Conservation (phyloP, 2,797 vertebrate genomes). For the Pseudochirops corinnae region DNA sequence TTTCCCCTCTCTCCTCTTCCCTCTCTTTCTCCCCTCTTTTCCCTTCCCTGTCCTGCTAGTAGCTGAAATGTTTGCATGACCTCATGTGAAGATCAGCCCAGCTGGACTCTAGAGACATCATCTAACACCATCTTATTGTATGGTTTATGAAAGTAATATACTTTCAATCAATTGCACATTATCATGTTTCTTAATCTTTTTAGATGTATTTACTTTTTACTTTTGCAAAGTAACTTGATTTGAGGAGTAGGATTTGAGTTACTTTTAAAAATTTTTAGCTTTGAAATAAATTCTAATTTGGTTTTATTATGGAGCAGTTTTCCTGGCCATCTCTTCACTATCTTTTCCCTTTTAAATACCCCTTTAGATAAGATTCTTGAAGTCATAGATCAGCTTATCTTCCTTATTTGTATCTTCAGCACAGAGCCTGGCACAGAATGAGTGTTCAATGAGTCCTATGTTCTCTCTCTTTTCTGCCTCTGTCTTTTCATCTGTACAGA, state of each 20-base stretch:
- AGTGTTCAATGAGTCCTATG: neutral
- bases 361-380: neutral
- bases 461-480: neutral
- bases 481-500: neutral
- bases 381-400: neutral
- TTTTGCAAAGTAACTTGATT: neutral
- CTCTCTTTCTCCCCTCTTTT: neutral
- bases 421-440: neutral
- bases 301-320: neutral
- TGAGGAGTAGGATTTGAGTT: neutral
- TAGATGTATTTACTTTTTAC: neutral
- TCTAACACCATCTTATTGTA: neutral
- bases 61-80: neutral
- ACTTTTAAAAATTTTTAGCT: neutral
- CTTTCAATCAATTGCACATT: neutral
- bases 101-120: neutral
- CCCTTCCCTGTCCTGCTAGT: neutral
- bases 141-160: neutral
- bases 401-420: neutral
- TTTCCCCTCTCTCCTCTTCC: too few relatives aligned
- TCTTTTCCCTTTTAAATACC: neutral
- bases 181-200: neutral
- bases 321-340: neutral
- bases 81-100: neutral
- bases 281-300: neutral